Evolutionary conservation across 2,888 invertebrate genomes (phyloP), one percentile per base, ranked within the genome.

Genomic region (Temnothorax rugatulus): DNA sequence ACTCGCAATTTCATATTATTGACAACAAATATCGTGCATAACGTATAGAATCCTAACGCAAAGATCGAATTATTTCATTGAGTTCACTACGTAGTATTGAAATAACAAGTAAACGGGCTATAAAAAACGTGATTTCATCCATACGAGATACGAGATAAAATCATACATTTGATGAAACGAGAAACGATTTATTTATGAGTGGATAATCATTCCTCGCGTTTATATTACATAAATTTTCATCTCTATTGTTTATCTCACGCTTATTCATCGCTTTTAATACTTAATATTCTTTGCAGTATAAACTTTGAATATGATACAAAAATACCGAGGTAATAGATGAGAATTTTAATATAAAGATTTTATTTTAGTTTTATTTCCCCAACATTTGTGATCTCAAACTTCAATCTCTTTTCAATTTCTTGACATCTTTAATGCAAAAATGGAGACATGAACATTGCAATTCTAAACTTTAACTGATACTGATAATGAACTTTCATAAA

Each of bases 51-150:
- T 47, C 5, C 34, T 34, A 47, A 69, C 52, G 63, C 47, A 54
- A 84, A 75, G 66, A 59, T 75, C 38, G 69, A 71, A 75, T 71
- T 63, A 76, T 86, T 82, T 29, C 57, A 41, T 5, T 57, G 34
- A 29, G 47, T 25, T 69, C 47, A 38, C 44, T 15, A 57, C 18
- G 69, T 57, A 21, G 44, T 68, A 57, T 47, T 59, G 59, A 71
- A 15, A 69, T 77, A 71, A 52, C 52, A 41, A 47, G 15, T 47
- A 59, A 47, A 34, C 34, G 44, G 1, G 34, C 18, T 44, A 13
- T 11, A 59, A 69, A 34, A 57, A 69, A 47, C 34, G 44, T 21
- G 4, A 57, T 59, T 38, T 63, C 38, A 69, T 21, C 11, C 15
- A 44, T 7, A 11, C 21, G 41, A 57, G 57, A 44, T 7, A 11